phyloP scores from a whole-genome alignment of 2,113 vertebrate species.

The Tiliqua scincoides region DNA sequence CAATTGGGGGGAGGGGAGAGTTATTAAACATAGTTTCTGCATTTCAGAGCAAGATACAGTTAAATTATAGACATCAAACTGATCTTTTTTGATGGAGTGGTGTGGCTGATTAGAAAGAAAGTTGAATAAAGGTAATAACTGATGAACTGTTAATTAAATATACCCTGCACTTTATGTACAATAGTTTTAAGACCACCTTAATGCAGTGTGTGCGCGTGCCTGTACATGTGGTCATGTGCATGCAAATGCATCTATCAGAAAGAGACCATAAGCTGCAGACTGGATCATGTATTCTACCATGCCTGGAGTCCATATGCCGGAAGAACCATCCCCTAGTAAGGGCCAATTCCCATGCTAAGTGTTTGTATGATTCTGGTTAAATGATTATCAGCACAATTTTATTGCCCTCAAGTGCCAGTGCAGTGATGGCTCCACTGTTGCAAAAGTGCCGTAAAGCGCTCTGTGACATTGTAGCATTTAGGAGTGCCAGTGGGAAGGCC shows the following conservation, averaged over 20 bases:
- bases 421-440: too few relatives aligned
- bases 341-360: not conserved
- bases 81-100: not conserved
- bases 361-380: not conserved
- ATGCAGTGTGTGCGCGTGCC: too few relatives aligned
- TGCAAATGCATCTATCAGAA: not conserved
- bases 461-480: too few relatives aligned
- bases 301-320: not conserved
- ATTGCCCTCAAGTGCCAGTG: too few relatives aligned
- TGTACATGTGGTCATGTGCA: not conserved
- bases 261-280: not conserved
- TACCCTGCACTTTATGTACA: not conserved
- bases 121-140: not conserved
- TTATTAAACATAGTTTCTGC: fast-evolving
- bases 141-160: not conserved
- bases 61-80: not conserved
- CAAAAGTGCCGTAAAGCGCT: too few relatives aligned
- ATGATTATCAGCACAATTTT: too few relatives aligned
- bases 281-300: not conserved
- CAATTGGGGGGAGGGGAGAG: not conserved
- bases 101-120: not conserved
- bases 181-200: not conserved
- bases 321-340: not conserved
- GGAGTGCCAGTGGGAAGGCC: too few relatives aligned
- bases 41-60: not conserved